A percentile compares a stretch with the other conserved stretches of the same genome.
Conservation (phyloP, 2,797 vertebrate genomes). For the Lagodon rhomboides region DNA sequence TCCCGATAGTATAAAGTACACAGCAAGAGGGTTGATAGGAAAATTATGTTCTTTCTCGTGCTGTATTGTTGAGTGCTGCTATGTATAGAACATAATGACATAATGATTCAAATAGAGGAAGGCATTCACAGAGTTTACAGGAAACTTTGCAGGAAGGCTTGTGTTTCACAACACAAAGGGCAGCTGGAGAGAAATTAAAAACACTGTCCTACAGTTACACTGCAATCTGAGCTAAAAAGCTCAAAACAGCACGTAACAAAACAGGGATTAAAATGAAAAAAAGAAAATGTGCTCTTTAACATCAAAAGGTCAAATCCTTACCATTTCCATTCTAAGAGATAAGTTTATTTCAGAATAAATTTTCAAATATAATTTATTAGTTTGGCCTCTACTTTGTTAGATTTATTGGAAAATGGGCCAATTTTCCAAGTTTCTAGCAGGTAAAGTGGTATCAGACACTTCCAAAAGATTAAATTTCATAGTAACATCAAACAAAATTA, state of each 20-base stretch:
- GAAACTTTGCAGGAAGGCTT: conserved; percentile 48
- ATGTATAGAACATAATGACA: conserved; percentile 21
- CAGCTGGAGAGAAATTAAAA: conserved; percentile 4
- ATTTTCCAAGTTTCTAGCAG: not conserved
- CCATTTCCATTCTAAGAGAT: not conserved
- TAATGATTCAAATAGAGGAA: conserved; percentile 45
- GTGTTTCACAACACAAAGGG: conserved; percentile 45
- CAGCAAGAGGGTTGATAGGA: not conserved
- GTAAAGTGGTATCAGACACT: not conserved
- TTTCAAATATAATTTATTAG: not conserved
- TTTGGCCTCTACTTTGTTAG: not conserved
- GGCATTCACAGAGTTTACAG: conserved; percentile 42
- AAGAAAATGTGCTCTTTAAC: not conserved
- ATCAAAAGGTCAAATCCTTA: not conserved
- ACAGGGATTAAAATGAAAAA: not conserved
- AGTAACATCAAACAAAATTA: too few relatives aligned
- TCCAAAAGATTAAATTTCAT: too few relatives aligned
- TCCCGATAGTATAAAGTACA: not conserved
- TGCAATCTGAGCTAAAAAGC: not conserved
- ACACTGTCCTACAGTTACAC: not conserved
- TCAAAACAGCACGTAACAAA: not conserved
- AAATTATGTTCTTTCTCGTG: not conserved
- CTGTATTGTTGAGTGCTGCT: not conserved
- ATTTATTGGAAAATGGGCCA: not conserved
- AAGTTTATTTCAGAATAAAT: not conserved